Base-by-base conservation (phyloP, 2,113 vertebrate genomes). In the Platysteira castanea region DNA sequence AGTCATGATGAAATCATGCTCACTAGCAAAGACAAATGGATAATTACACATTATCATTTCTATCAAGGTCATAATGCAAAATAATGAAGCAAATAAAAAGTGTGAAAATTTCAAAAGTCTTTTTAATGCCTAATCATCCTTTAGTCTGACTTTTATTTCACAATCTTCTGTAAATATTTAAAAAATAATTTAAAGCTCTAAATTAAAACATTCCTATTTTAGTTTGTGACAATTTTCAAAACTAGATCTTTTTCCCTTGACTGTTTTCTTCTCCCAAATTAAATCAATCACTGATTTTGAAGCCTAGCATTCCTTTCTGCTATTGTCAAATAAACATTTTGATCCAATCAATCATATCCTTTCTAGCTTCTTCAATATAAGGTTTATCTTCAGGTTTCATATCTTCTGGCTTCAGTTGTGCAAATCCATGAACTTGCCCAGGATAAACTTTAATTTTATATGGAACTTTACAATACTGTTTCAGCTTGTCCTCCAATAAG, bases 401-500 rank as follows among this genome's bases (percentile, higher is more conserved):
- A 52, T 99, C 99, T 78, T 99, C 99, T 83, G 97, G 98, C 92
- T 99, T 99, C 31, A 99, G 97, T 65, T 99, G 98, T 86, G 99
- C 99, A 91, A 99, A 99, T 8, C 99, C 99, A 17, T 99, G 99
- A 26, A 98, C 98, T 96, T 99, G 99, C 41, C 98, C 98, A 2
- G 99, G 98, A 94, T 99, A 99, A 46, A 99, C 97, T 97, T 99
- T 99, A 88, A 99, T 98, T 94, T 98, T 97, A 84, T 99, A 98
- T 26, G 98, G 96, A 70, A 98, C 98, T 59, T 73, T 97, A 96
- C 99, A 99, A 60, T 98, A 98, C 54, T 98, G 97, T 90, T 99
- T 97, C 81, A 99, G 87, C 46, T 98, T 99, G 84, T 98, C 96
- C 70, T 99, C 98, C 79, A 99, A 80, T 59, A 93, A 39, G 1